phyloP scores from a whole-genome alignment of 1,140 invertebrate species.

The Artemia franciscana region DNA sequence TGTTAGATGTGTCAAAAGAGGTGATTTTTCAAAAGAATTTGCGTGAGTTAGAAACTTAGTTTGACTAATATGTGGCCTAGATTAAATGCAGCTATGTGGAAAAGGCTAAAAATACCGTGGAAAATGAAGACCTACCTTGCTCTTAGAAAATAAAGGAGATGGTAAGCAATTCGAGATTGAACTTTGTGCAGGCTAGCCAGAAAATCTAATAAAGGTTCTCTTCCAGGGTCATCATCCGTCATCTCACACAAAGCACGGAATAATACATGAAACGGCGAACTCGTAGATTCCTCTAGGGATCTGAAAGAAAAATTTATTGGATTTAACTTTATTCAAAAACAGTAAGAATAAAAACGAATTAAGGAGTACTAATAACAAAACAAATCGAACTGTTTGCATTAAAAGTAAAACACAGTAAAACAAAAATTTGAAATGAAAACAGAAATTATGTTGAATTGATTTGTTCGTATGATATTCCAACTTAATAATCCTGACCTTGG shows the following conservation, averaged over 20 bases:
- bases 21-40: too few species aligned
- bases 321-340: neutral
- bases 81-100: too few species aligned
- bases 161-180: slow-evolving; percentile 51
- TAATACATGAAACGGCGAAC: slow-evolving; percentile 52
- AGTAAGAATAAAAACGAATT: neutral
- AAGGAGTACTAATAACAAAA: slow-evolving; percentile 7
- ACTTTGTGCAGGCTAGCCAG: slow-evolving; percentile 45
- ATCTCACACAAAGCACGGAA: slow-evolving; percentile 45
- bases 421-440: too few species aligned
- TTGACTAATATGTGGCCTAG: too few species aligned
- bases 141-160: slow-evolving; percentile 64
- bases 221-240: slow-evolving; percentile 43
- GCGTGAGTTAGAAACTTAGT: too few species aligned
- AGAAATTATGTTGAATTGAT: too few species aligned
- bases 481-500: too few species aligned
- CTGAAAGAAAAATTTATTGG: slow-evolving; percentile 17
- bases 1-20: too few species aligned
- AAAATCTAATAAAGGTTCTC: slow-evolving; percentile 42
- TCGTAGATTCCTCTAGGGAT: slow-evolving; percentile 44
- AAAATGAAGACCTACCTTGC: slow-evolving; percentile 35
- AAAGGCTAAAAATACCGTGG: too few species aligned
- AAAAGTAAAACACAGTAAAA: too few species aligned
- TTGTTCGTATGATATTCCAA: too few species aligned
- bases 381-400: neutral